Conservation (phyloP, 2,113 vertebrate genomes). For the Zosterops japonicus region DNA sequence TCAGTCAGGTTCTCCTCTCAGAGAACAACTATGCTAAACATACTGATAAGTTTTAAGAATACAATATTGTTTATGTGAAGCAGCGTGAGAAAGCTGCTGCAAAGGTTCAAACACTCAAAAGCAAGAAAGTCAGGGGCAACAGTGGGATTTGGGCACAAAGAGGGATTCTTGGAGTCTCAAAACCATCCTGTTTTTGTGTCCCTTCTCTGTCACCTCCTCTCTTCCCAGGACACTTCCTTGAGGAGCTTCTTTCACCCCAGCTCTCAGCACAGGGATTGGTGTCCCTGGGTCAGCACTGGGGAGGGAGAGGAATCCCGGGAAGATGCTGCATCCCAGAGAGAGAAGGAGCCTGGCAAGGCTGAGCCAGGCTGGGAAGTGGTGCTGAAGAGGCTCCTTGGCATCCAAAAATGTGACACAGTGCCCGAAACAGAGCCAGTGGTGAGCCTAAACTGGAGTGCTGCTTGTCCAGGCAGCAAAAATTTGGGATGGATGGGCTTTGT, state of each 20-base stretch:
- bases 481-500: background rate
- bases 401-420: conserved; percentile 66
- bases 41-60: too few relatives aligned
- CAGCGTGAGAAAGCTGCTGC: too few relatives aligned
- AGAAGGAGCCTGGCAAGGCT: background rate
- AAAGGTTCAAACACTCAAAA: too few relatives aligned
- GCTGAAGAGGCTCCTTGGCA: conserved; percentile 79
- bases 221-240: conserved; percentile 76
- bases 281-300: conserved; percentile 85
- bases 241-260: conserved; percentile 86
- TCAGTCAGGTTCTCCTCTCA: too few relatives aligned
- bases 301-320: conserved; percentile 46
- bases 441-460: background rate
- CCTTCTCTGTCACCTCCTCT: background rate
- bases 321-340: accelerated
- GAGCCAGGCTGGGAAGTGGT: conserved; percentile 85
- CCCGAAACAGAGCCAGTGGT: conserved; percentile 65
- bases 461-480: background rate
- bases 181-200: accelerated
- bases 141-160: accelerated
- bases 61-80: too few relatives aligned
- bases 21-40: too few relatives aligned
- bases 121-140: too few relatives aligned
- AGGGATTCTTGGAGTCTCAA: background rate
- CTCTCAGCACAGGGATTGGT: conserved; percentile 95